phyloP scores from a whole-genome alignment of 2,888 invertebrate genomes.

The Aromia moschata region DNA sequence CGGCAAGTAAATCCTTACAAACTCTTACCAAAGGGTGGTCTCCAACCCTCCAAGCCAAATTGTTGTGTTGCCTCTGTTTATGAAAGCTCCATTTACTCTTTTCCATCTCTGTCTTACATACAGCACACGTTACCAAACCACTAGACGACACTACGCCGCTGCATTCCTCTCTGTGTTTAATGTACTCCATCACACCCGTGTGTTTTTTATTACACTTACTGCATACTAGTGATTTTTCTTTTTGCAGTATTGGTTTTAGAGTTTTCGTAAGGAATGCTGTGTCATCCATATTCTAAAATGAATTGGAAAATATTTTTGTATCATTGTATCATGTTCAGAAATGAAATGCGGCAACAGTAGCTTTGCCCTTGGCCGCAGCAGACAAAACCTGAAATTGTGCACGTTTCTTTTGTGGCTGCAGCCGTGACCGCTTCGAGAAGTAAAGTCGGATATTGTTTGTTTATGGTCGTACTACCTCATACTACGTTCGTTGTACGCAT shows the following conservation, averaged over 20 bases:
- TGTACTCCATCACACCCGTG: slow-evolving; percentile 23
- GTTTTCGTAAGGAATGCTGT: slow-evolving; percentile 26
- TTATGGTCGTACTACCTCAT: too few relatives aligned
- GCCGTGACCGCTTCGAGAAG: too few relatives aligned
- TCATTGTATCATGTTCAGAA: background rate
- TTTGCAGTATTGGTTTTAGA: slow-evolving; percentile 24
- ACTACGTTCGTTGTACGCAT: too few relatives aligned
- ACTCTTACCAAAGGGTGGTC: slow-evolving; percentile 65
- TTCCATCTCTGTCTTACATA: slow-evolving; percentile 62
- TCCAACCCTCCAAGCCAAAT: slow-evolving; percentile 68
- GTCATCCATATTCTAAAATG: slow-evolving; percentile 32
- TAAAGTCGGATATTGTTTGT: too few relatives aligned
- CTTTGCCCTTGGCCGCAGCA: too few relatives aligned
- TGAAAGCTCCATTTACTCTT: slow-evolving; percentile 64
- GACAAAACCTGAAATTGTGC: too few relatives aligned
- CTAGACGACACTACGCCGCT: slow-evolving; percentile 31
- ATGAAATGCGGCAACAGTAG: background rate
- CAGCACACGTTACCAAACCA: slow-evolving; percentile 60
- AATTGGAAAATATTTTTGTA: background rate
- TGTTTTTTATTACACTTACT: slow-evolving; percentile 28
- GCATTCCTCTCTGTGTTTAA: slow-evolving; percentile 41
- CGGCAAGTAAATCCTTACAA: slow-evolving; percentile 23
- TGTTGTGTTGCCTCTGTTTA: slow-evolving; percentile 66
- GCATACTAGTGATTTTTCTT: slow-evolving; percentile 34
- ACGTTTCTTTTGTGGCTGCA: too few relatives aligned